A percentile compares a stretch with the other conserved stretches of the same genome.
These are phyloP conservation scores for Silurus asotus DNA, from an alignment of 2,113 vertebrate species.

Conservation along the genomic window DNA sequence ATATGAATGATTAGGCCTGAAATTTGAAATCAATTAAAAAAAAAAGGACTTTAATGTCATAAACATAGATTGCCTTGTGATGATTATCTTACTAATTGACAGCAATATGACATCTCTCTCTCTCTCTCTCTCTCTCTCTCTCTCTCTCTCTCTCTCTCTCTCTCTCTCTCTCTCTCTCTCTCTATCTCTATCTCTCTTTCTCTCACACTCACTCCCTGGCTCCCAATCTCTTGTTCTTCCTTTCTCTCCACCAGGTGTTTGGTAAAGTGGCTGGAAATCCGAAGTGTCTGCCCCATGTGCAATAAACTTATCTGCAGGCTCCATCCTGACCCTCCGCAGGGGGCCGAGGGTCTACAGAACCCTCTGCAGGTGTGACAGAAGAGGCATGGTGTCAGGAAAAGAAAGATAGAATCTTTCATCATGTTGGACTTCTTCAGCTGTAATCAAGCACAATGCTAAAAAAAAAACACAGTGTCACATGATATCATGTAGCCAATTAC, in stretches of 20 bases:
- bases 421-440: neutral
- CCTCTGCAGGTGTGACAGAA: slow-evolving; percentile 67
- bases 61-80: neutral
- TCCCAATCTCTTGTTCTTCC: slow-evolving; percentile 14
- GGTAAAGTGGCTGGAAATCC: slow-evolving; percentile 80
- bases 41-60: neutral
- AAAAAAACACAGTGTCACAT: slow-evolving; percentile 11
- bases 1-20: neutral
- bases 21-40: slow-evolving; percentile 1
- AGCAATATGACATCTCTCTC: neutral
- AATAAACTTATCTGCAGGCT: slow-evolving; percentile 75
- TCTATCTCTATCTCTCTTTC: neutral
- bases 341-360: slow-evolving; percentile 57
- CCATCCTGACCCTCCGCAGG: slow-evolving; percentile 59
- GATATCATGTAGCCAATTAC: slow-evolving; percentile 13
- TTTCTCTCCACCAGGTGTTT: slow-evolving; percentile 68
- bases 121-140: neutral
- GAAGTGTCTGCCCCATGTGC: slow-evolving; percentile 79
- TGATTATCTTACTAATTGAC: neutral
- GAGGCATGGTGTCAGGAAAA: slow-evolving; percentile 6
- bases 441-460: slow-evolving; percentile 9
- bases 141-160: neutral
- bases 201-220: neutral
- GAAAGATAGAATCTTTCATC: neutral
- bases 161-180: neutral